phyloP scores from a whole-genome alignment of 2,113 vertebrate species.

The Nipponia nippon region DNA sequence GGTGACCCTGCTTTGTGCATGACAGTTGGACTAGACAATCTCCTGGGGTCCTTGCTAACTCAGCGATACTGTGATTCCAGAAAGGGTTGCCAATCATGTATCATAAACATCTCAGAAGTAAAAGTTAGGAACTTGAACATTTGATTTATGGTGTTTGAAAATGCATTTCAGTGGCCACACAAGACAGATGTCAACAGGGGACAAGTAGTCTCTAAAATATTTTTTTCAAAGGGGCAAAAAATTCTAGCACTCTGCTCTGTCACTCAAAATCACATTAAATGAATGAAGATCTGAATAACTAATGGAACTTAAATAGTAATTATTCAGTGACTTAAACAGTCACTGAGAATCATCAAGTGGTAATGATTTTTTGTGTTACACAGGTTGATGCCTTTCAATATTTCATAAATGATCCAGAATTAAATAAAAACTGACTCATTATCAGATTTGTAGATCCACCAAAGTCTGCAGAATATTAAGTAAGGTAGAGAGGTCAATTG shows the following conservation, averaged over 20 bases:
- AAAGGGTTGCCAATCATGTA: neutral
- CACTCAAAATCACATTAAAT: neutral
- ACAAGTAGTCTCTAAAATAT: neutral
- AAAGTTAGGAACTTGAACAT: neutral
- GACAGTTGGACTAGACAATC: neutral
- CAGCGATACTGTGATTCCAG: neutral
- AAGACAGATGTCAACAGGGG: neutral
- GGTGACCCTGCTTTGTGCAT: neutral
- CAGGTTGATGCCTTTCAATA: neutral
- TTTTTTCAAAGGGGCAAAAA: neutral
- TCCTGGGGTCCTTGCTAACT: neutral
- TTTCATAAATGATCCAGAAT: neutral
- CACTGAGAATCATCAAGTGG: neutral
- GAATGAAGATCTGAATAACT: neutral
- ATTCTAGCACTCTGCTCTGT: neutral
- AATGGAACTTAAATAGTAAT: neutral
- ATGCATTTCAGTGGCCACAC: neutral
- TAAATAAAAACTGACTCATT: neutral
- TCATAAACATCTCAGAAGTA: neutral
- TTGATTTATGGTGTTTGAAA: neutral
- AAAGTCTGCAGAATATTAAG: neutral
- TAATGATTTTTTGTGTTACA: neutral
- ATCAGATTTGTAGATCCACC: neutral
- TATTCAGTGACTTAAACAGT: neutral
- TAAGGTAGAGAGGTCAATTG: neutral